These are phyloP conservation scores for Acholoe squamosa DNA, from an alignment of 2,888 invertebrate species.

Conservation along the genomic window DNA sequence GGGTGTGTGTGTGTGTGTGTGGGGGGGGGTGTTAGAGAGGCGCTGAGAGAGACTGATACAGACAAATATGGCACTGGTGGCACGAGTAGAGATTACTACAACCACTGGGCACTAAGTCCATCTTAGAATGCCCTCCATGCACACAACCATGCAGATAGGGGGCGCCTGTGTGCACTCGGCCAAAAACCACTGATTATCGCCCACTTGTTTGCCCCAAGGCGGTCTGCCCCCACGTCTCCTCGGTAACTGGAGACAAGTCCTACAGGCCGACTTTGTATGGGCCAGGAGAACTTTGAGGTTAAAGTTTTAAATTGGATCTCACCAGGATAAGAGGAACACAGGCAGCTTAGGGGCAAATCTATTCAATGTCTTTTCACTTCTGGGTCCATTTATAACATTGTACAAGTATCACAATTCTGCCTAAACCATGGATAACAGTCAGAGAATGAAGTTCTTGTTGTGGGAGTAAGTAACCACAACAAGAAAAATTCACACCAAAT, in stretches of 20 bases:
- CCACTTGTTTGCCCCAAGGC: neutral
- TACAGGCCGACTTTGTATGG: neutral
- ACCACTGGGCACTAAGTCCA: neutral
- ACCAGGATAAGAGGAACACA: neutral
- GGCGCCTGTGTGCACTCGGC: neutral
- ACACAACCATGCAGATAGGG: neutral
- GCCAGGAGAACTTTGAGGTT: neutral
- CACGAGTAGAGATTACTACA: no score
- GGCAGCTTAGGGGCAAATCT: neutral
- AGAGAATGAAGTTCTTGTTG: no score
- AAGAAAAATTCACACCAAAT: neutral
- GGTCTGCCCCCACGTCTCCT: neutral
- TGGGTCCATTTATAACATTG: no score
- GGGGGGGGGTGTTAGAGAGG: no score
- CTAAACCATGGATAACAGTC: no score
- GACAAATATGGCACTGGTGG: constrained; percentile 13
- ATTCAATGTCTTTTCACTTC: no score
- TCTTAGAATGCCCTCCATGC: constrained; percentile 32
- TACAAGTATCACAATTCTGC: no score
- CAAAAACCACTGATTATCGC: constrained; percentile 30
- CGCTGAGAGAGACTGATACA: neutral
- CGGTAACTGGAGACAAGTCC: neutral
- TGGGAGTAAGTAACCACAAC: no score
- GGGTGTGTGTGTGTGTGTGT: no score
- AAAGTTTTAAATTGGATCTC: neutral